These are phyloP conservation scores for Acromyrmex charruanus DNA, from an alignment of 1,140 invertebrate species.

Conservation along the genomic window DNA sequence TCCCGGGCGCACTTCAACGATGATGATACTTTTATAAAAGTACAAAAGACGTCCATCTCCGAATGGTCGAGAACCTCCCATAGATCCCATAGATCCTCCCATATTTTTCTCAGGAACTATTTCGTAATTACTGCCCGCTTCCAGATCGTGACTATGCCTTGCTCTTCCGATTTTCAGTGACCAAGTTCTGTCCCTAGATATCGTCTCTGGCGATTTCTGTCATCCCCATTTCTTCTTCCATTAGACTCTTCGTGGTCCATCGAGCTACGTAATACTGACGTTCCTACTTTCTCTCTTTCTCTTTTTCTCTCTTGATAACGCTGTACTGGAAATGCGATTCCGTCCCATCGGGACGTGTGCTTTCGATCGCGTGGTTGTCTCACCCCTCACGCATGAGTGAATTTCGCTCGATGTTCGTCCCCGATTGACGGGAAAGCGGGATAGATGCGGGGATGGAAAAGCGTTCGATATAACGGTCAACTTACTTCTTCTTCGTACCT, in stretches of 20 bases:
- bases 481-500: neutral
- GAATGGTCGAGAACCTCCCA: conserved; percentile 27
- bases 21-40: conserved; percentile 66
- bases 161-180: conserved; percentile 31
- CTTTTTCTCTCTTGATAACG: neutral
- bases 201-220: conserved; percentile 24
- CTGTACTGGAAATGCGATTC: conserved; percentile 49
- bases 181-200: conserved; percentile 15
- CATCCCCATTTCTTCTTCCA: conserved; percentile 39
- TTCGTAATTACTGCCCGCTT: conserved; percentile 14
- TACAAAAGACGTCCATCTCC: conserved; percentile 65
- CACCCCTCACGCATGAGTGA: conserved; percentile 67
- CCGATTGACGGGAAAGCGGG: conserved; percentile 1
- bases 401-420: conserved; percentile 24
- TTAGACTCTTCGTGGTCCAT: conserved; percentile 55
- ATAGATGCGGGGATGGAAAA: neutral
- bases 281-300: neutral
- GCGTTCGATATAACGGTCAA: conserved; percentile 30
- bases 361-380: conserved; percentile 60
- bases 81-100: neutral
- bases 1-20: conserved; percentile 35
- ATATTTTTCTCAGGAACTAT: conserved; percentile 53
- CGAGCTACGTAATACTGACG: conserved; percentile 56
- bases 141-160: conserved; percentile 8
- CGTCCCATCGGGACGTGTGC: conserved; percentile 65